These are phyloP conservation scores for Melinaea menophilus DNA, from an alignment of 2,888 invertebrate species.

Conservation along the genomic window DNA sequence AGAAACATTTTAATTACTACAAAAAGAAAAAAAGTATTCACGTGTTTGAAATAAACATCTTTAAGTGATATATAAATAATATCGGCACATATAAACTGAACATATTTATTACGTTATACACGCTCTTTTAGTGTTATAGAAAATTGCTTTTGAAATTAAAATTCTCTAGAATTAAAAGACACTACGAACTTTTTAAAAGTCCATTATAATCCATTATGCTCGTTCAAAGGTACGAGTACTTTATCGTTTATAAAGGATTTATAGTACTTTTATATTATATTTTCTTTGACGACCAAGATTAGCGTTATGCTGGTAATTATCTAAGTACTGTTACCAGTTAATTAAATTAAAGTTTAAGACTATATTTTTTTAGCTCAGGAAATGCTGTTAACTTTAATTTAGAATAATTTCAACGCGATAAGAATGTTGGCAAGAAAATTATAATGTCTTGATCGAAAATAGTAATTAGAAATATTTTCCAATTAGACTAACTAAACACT, in stretches of 20 bases:
- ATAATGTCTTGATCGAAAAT: no score
- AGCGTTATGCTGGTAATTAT: conserved; percentile 26
- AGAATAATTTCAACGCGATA: no score
- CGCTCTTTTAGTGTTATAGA: conserved; percentile 20
- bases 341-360: conserved; percentile 3
- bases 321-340: conserved; percentile 20
- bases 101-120: not conserved
- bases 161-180: conserved; percentile 24
- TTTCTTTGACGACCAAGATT: conserved; percentile 29
- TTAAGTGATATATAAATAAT: not conserved
- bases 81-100: not conserved
- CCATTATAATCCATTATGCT: conserved; percentile 31
- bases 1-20: not conserved
- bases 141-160: conserved; percentile 29
- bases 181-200: conserved; percentile 25
- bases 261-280: conserved; percentile 26
- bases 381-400: no score
- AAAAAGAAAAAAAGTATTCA: not conserved
- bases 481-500: no score
- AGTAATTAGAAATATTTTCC: no score
- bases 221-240: conserved; percentile 25
- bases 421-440: no score
- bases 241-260: conserved; percentile 31
- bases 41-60: not conserved
- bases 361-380: no score